Base-by-base conservation (phyloP, 2,888 invertebrate genomes). In the Eupithecia tripunctaria region DNA sequence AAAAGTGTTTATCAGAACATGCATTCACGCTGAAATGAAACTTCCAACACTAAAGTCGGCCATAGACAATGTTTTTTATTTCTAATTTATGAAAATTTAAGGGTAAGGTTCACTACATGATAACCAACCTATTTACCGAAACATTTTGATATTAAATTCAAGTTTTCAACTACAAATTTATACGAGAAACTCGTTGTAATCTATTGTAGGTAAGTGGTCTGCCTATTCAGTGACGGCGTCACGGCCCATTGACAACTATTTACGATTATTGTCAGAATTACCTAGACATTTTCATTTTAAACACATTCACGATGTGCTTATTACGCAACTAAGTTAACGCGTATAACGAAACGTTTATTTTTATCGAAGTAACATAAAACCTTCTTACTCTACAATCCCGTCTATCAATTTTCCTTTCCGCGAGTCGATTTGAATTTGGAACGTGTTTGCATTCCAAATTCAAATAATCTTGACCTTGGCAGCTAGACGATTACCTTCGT, bases 161-260 rank as follows among this genome's bases (percentile, higher is more conserved):
- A 18, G 51, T 68, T 63, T 47, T 63, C 38, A 71, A 72, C 64
- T 68, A 64, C 41, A 68, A 64, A 56, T 67, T 72, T 68, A 68
- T 72, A 21, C 71, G 56, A 64, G 15, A 68, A 67, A 68, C 67
- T 56, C 21, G 71, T 64, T 70, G 60, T 60, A 29, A 64, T 38
- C 38, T 38, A 29, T 63, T 29, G 18, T 60, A 29, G 60, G 21
- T 29, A 63, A 64, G 38, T 64, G 38, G 36, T 38, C 36, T 25
- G 64, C 41, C 38, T 64, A 6, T 32, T 12, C 21, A 21, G 21
- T 64, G 32, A 64, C 21, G 63, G 21, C 64, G 14, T 38, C 64
- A 41, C 38, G 64, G 38, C 36, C 15, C 38, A 41, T 36, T 64
- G 64, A 64, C 1, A 64, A 64, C 62, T 64, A 64, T 64, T 38